These are phyloP conservation scores for Gobionotothen gibberifrons DNA, from an alignment of 2,797 vertebrate genomes.

Conservation along the genomic window DNA sequence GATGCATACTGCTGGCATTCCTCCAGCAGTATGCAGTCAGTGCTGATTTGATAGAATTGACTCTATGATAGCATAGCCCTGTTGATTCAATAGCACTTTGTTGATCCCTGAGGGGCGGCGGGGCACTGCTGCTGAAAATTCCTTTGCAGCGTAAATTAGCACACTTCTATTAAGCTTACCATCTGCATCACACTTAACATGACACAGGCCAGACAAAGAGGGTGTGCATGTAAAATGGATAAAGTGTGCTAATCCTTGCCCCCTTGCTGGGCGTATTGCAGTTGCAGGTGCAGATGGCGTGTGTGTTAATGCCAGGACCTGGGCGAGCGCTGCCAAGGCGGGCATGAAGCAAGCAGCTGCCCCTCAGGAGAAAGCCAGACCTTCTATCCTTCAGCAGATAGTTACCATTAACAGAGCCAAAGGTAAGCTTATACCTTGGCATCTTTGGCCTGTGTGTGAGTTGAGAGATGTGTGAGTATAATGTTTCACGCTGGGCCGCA, in stretches of 20 bases:
- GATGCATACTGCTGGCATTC: slow-evolving; percentile 44
- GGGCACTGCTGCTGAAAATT: slow-evolving; percentile 13
- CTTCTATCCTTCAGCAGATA: slow-evolving; percentile 60
- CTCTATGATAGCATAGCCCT: slow-evolving; percentile 45
- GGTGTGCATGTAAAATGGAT: slow-evolving; percentile 42
- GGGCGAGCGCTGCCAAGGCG: slow-evolving; percentile 64
- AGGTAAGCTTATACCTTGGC: slow-evolving; percentile 70
- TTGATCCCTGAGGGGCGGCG: slow-evolving; percentile 33
- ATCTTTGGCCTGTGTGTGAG: slow-evolving; percentile 20
- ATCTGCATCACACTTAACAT: slow-evolving; percentile 47
- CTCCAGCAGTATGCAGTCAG: slow-evolving; percentile 52
- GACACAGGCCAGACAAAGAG: slow-evolving; percentile 51
- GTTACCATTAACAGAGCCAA: slow-evolving; percentile 58
- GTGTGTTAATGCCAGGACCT: slow-evolving; percentile 57
- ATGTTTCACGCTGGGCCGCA: slow-evolving; percentile 55
- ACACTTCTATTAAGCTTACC: slow-evolving; percentile 40
- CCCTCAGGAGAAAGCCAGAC: slow-evolving; percentile 74
- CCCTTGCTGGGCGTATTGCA: slow-evolving; percentile 60
- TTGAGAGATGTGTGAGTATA: slow-evolving; percentile 32
- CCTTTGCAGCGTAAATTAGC: slow-evolving; percentile 28
- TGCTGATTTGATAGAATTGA: slow-evolving; percentile 65
- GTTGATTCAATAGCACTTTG: slow-evolving; percentile 67
- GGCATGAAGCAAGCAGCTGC: slow-evolving; percentile 77
- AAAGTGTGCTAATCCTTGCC: slow-evolving; percentile 50
- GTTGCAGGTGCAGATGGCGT: slow-evolving; percentile 69